Evolutionary conservation across 30 jellyfish, hydroid and myxozoan species (phyloP).

Genomic region (Nemopilema nomurai): DNA sequence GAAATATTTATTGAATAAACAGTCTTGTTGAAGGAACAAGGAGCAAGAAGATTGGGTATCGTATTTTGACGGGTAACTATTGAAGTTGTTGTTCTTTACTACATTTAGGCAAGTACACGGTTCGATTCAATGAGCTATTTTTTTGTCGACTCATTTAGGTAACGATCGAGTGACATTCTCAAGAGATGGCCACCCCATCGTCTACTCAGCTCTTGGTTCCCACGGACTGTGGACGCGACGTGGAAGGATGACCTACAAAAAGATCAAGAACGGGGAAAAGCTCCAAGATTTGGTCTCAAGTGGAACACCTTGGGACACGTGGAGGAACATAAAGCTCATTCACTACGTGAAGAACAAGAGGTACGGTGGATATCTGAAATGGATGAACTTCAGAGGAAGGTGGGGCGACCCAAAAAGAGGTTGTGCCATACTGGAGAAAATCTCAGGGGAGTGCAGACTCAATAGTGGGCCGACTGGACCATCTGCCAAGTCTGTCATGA

Average conservation of each 20-base stretch:
- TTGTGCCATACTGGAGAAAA: constrained; percentile 24
- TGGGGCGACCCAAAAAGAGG: constrained; percentile 48
- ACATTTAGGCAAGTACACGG: background rate
- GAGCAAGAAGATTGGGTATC: background rate
- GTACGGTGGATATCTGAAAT: constrained; percentile 13
- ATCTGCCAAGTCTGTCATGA: constrained; percentile 20
- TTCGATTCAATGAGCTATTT: no score
- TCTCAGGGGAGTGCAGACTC: constrained; percentile 45
- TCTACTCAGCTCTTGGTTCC: constrained; percentile 35
- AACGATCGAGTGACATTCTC: background rate
- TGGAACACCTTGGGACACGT: constrained; percentile 37
- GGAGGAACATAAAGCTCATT: background rate
- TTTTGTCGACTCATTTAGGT: background rate
- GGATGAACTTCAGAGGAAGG: constrained; percentile 46
- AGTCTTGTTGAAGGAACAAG: no score
- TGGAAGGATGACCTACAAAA: constrained; percentile 1
- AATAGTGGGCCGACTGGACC: constrained; percentile 62
- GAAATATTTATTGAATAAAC: no score
- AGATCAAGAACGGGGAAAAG: constrained; percentile 25
- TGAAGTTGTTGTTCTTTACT: background rate
- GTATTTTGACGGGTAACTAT: background rate
- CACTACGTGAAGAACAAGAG: background rate
- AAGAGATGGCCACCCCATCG: constrained; percentile 37
- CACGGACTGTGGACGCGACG: constrained; percentile 27
- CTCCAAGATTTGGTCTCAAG: constrained; percentile 17